Percentiles rank a stretch among this genome's conserved stretches.
Conservation (phyloP, 2,888 invertebrate species). For the Mesochorus sp. region DNA sequence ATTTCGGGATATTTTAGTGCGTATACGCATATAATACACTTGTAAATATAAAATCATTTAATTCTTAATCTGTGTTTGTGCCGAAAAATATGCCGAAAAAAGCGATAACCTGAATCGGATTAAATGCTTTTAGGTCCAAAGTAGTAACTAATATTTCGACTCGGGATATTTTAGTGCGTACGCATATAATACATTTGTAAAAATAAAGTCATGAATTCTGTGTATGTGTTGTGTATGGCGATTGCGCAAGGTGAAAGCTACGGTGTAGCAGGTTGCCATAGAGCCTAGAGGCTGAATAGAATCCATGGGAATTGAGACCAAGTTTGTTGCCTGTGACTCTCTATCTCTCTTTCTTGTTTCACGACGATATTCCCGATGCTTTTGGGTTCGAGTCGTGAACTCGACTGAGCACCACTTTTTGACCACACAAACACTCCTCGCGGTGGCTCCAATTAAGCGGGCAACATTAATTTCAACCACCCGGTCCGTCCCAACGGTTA, state of each 20-base stretch:
- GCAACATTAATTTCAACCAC: slow-evolving; percentile 82
- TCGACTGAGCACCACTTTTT: slow-evolving; percentile 78
- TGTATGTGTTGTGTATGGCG: not conserved
- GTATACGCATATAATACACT: not conserved
- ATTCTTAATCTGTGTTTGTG: not conserved
- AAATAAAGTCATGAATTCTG: not conserved
- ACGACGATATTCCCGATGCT: slow-evolving; percentile 35
- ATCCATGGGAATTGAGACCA: slow-evolving; percentile 41
- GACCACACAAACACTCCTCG: slow-evolving; percentile 80
- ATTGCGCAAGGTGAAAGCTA: slow-evolving; percentile 57
- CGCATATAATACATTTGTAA: not conserved
- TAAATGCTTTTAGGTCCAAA: too few species aligned
- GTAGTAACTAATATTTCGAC: too few species aligned
- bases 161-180: too few species aligned
- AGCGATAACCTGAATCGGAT: too few species aligned
- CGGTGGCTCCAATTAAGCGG: slow-evolving; percentile 81
- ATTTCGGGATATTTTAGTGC: too few species aligned
- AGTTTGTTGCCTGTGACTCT: slow-evolving; percentile 13
- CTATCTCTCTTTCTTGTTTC: too few species aligned
- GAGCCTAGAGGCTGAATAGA: slow-evolving; percentile 38
- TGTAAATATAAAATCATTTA: not conserved
- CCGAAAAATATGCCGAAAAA: too few species aligned
- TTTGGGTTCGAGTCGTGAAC: not conserved
- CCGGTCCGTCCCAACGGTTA: slow-evolving; percentile 77
- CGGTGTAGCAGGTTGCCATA: slow-evolving; percentile 32